A percentile compares a stretch with the other conserved stretches of the same genome.
Conservation (phyloP, 2,888 invertebrate genomes). For the Drosophila nr. medialis region DNA sequence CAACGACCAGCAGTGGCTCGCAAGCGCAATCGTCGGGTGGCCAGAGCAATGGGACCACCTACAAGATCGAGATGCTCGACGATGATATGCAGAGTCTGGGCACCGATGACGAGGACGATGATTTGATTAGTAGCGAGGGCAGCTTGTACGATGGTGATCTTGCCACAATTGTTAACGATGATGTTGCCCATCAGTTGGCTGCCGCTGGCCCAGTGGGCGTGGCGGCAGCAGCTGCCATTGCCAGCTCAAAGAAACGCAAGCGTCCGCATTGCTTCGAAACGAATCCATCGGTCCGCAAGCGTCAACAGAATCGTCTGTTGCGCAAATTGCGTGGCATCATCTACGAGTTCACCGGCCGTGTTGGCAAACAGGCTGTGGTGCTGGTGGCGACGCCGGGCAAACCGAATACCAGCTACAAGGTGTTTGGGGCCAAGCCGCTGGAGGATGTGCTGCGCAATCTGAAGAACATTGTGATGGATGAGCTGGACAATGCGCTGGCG, state of each 20-base stretch:
- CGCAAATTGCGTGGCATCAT: conserved; percentile 96
- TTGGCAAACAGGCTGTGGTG: conserved; percentile 98
- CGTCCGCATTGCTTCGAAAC: conserved; percentile 98
- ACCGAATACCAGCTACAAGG: conserved; percentile 97
- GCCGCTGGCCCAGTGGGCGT: conserved; percentile 98
- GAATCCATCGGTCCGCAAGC: conserved; percentile 97
- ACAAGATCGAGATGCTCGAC: conserved; percentile 90
- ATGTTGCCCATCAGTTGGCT: conserved; percentile 97
- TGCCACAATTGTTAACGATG: conserved; percentile 90
- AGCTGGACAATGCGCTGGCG: conserved; percentile 95
- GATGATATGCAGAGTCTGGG: conserved; percentile 87
- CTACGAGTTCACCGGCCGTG: conserved; percentile 98
- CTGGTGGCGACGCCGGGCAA: conserved; percentile 98
- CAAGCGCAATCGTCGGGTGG: conserved; percentile 65
- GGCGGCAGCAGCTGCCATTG: conserved; percentile 98
- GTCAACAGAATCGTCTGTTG: conserved; percentile 96
- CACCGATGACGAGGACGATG: conserved; percentile 94
- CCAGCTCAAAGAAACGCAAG: conserved; percentile 97
- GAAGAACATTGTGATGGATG: conserved; percentile 96
- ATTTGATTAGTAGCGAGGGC: conserved; percentile 92
- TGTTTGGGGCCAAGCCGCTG: conserved; percentile 97
- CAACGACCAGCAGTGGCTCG: conserved; percentile 78
- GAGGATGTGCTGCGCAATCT: conserved; percentile 98
- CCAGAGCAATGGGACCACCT: conserved; percentile 84
- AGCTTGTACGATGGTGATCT: conserved; percentile 93